Conservation (phyloP, 2,888 invertebrate species). For the Nephrotoma flavescens region DNA sequence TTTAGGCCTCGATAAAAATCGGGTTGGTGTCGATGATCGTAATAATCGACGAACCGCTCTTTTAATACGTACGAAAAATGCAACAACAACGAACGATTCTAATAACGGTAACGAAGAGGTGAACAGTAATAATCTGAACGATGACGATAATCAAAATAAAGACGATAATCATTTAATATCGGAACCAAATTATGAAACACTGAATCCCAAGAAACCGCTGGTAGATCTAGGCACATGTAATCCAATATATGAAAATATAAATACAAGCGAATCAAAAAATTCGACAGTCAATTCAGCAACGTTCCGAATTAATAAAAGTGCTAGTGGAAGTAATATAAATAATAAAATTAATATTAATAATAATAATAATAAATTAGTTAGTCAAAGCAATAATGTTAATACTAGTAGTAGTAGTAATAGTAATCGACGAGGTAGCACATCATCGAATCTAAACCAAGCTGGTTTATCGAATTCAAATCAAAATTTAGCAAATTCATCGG, state of each 20-base stretch:
- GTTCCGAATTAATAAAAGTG: slow-evolving; percentile 21
- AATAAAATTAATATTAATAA: slow-evolving; percentile 11
- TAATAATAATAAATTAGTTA: slow-evolving; percentile 17
- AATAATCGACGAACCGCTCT: slow-evolving; percentile 25
- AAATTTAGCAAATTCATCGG: neutral
- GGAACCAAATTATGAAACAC: slow-evolving; percentile 31
- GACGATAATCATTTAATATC: slow-evolving; percentile 21
- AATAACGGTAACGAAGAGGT: slow-evolving; percentile 19
- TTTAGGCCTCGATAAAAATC: slow-evolving; percentile 15
- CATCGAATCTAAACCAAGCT: slow-evolving; percentile 20
- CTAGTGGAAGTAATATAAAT: slow-evolving; percentile 15
- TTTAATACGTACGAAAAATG: slow-evolving; percentile 19
- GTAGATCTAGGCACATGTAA: neutral
- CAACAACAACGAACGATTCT: neutral
- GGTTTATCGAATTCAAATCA: slow-evolving; percentile 7
- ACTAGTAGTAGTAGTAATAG: slow-evolving; percentile 14
- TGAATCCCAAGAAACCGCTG: slow-evolving; percentile 21
- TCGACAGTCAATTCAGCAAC: slow-evolving; percentile 13
- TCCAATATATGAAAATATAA: slow-evolving; percentile 15
- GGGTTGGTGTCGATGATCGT: slow-evolving; percentile 16
- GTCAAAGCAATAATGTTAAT: slow-evolving; percentile 7
- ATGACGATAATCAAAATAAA: slow-evolving; percentile 25
- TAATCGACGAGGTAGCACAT: slow-evolving; percentile 20
- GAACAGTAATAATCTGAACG: slow-evolving; percentile 11
- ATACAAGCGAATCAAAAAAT: neutral